A percentile compares a stretch with the other conserved stretches of the same genome.
Conservation (phyloP, 2,888 invertebrate genomes). For the Eupithecia subumbrata region DNA sequence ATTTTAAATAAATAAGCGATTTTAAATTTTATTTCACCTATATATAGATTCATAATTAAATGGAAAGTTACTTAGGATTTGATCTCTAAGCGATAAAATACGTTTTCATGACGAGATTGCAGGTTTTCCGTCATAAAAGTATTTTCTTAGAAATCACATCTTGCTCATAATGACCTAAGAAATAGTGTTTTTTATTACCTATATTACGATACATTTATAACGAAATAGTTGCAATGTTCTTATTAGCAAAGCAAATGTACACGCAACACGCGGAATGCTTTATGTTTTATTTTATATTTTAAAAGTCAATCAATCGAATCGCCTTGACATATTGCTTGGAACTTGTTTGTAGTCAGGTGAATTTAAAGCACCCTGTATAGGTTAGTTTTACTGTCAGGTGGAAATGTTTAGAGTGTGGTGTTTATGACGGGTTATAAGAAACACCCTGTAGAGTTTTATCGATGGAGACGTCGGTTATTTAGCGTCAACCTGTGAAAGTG, state of each 20-base stretch:
- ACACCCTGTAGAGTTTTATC: background rate
- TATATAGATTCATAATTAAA: background rate
- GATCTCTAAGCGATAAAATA: background rate
- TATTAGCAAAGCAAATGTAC: constrained; percentile 38
- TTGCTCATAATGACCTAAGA: background rate
- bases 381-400: constrained; percentile 1
- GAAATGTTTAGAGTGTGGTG: background rate
- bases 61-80: constrained; percentile 3
- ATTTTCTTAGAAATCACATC: constrained; percentile 10
- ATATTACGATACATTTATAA: constrained; percentile 19
- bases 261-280: constrained; percentile 30
- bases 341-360: constrained; percentile 9
- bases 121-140: constrained; percentile 6
- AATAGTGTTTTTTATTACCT: background rate
- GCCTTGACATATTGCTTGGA: constrained; percentile 41
- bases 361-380: background rate
- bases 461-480: background rate
- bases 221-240: constrained; percentile 35
- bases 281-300: constrained; percentile 30
- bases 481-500: constrained; percentile 2
- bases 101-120: background rate
- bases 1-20: background rate
- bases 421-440: background rate
- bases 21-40: background rate
- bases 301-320: constrained; percentile 35